Conservation (phyloP, 1,140 invertebrate species). For the Zaprionus gabonicus region DNA sequence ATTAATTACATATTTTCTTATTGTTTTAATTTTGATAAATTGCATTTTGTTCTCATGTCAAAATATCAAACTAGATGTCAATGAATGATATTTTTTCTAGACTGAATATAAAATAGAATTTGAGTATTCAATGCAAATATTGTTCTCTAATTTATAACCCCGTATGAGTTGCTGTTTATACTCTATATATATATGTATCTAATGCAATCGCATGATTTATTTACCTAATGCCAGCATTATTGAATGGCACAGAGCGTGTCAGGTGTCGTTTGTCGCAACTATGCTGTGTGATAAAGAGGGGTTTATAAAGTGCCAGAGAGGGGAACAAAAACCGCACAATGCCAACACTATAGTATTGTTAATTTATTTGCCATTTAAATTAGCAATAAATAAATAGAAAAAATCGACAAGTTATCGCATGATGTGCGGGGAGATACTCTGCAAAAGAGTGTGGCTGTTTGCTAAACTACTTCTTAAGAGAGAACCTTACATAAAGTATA, state of each 20-base stretch:
- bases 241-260: constrained; percentile 27
- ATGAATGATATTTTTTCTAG: background rate
- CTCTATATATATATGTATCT: background rate
- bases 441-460: too few relatives aligned
- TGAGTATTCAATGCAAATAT: constrained; percentile 30
- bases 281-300: background rate
- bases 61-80: background rate
- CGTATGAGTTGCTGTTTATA: background rate
- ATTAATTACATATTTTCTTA: constrained; percentile 6
- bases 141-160: constrained; percentile 17
- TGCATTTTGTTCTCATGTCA: background rate
- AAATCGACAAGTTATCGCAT: too few relatives aligned
- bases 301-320: background rate
- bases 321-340: constrained; percentile 21
- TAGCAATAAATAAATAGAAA: constrained; percentile 28
- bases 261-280: constrained; percentile 10
- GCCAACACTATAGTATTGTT: constrained; percentile 45
- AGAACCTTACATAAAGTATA: background rate
- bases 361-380: constrained; percentile 43
- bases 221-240: constrained; percentile 14
- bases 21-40: constrained; percentile 7
- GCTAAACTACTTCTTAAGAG: background rate
- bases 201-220: constrained; percentile 29
- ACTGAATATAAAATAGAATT: background rate
- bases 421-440: background rate